Percentiles rank a stretch among this genome's conserved stretches.
These are phyloP conservation scores for Aphelenchoides besseyi DNA, from an alignment of 1,140 invertebrate species.

Conservation along the genomic window DNA sequence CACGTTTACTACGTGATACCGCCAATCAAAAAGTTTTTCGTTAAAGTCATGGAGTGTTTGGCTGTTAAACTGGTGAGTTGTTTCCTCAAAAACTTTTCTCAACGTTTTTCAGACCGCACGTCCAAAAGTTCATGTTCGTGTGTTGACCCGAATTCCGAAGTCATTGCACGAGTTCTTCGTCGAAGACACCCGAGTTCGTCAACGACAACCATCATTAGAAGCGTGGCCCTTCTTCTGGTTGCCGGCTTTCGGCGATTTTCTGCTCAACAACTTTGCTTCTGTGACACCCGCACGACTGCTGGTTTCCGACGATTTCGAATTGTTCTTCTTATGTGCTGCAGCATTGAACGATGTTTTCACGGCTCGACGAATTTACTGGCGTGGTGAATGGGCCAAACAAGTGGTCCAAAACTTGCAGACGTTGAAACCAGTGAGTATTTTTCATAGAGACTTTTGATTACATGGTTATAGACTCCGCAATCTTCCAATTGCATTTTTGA, in stretches of 20 bases:
- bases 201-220: not conserved
- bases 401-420: not conserved
- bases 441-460: not conserved
- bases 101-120: not conserved
- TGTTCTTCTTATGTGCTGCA: not conserved
- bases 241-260: conserved; percentile 11
- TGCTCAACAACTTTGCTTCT: conserved; percentile 11
- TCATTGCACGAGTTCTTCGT: not conserved
- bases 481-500: conserved; percentile 19
- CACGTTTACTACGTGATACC: conserved; percentile 10
- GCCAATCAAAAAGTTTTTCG: not conserved
- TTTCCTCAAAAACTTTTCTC: not conserved
- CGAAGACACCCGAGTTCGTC: not conserved
- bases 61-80: not conserved
- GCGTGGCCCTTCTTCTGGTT: conserved; percentile 20
- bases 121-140: not conserved
- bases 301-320: conserved; percentile 6
- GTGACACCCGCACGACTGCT: not conserved
- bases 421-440: not conserved
- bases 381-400: conserved; percentile 12
- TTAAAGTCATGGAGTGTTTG: not conserved
- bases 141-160: conserved; percentile 13
- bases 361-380: not conserved
- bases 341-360: not conserved
- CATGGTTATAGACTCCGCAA: no score